Base-by-base conservation (phyloP, 35 echinoderm and acorn worm species). In the Stichopus chloronotus region DNA sequence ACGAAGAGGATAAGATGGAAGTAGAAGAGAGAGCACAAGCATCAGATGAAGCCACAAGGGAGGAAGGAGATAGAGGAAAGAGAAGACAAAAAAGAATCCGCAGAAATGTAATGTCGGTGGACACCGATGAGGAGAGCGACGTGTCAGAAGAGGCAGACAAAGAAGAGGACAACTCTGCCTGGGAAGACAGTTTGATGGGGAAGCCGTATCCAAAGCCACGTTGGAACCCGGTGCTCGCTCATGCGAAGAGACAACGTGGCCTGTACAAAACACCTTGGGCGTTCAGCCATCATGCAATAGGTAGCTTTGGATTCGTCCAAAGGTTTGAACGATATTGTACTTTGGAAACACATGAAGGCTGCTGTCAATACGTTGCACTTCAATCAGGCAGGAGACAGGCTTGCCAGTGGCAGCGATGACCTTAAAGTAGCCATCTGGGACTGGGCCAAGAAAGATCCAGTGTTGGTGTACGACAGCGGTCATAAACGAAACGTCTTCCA, bases 301-400 rank as follows among this genome's bases (percentile, higher is more conserved):
- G 93, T 8, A 98, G 91, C 83, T 90, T 83, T 22, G 63, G 79
- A 54, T 61, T 96, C 4, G 95, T 94, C 7, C 57, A 95, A 69
- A 91, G 95, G 79, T 94, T 98, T 93, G 78, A 96, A 79, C 88
- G 78, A 55, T 96, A 98, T 58, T 72, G 86, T 65, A 91, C 88
- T 63, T 88, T 98, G 7, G 92, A 98, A 11, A 71, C 88, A 56
- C 95, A 98, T 13, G 85, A 96, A 11, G 97, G 97, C 4, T 98
- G 97, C 92, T n/a, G 97, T 98, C 4, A 98, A 98, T 71, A 96
- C 97, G 14, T 59, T 98, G 68, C 97, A 98, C 82, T 98, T 98
- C 52, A 98, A 96, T 63, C 93, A 93, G 68, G 54, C 53, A 16
- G 97, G 95, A n/a, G 88, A 93, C 53, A 87, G 95, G n/a, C 72